Evolutionary conservation across 2,113 vertebrate species (phyloP), one percentile per base, ranked within the genome.

Genomic region (Heterochromis multidens): DNA sequence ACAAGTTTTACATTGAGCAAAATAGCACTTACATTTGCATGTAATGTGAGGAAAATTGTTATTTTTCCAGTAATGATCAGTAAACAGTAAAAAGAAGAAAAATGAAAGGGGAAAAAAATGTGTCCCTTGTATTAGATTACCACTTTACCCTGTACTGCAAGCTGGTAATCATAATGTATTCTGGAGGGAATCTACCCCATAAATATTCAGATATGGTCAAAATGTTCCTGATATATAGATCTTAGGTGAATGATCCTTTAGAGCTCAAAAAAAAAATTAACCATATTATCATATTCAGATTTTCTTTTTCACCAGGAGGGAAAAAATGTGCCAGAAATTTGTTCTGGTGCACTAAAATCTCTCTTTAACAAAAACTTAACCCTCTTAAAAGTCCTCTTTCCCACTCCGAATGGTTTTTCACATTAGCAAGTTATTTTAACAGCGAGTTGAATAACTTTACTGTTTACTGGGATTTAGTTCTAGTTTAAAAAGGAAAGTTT

Each of bases 21-120:
- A 46, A 27, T 17, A 11, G 14, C 14, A 19, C 0, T 46, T 19
- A 11, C 3, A 46, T 27, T 27, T 0, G 65, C n/a, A 17, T 46
- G 3, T 1, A 17, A 43, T 16, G 63, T 27, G 23, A 67, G 23
- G 65, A 0, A 6, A 27, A 19, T 11, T 4, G 6, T 5, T 65
- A 13, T 37, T 40, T n/a, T 65, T 2, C 33, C 62, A 8, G 0
- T 21, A 65, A 37, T 65, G 21, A 46, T 67, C 37, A 46, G 65
- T 65, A 65, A 65, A 65, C 33, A 40, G 1, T 23, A 6, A 40
- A 65, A 65, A 14, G 21, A 65, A 40, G 33, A 11, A 70, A 27
- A 70, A 11, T 1, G 46, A 23, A 67, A 7, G 6, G 16, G 14
- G 35, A 7, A 2, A 49, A 65, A 65, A 1, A 4, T 6, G 63